Conservation (phyloP, 2,113 vertebrate genomes). For the Cryptomyrus ogoouensis region DNA sequence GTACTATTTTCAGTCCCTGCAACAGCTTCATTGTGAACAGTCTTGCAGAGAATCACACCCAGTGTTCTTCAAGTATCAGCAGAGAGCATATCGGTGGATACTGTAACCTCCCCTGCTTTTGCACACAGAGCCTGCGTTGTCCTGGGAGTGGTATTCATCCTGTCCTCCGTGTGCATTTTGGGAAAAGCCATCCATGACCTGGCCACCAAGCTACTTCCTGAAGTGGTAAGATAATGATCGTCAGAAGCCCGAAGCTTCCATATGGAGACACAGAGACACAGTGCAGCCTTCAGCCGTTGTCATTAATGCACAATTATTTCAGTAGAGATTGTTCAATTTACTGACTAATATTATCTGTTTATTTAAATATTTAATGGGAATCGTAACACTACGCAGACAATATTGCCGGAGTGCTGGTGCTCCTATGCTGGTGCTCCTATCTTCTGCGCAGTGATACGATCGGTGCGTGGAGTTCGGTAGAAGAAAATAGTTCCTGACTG, state of each 20-base stretch:
- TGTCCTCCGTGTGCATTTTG: slow-evolving; percentile 89
- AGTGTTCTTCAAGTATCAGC: neutral
- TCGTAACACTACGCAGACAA: neutral
- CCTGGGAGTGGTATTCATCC: slow-evolving; percentile 87
- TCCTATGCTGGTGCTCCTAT: neutral
- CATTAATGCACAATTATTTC: neutral
- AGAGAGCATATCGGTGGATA: neutral
- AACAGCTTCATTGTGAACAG: neutral
- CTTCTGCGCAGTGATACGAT: neutral
- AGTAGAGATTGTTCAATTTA: neutral
- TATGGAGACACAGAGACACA: neutral
- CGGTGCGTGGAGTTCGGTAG: neutral
- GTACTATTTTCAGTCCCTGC: neutral
- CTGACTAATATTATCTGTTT: neutral
- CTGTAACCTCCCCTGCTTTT: slow-evolving; percentile 15
- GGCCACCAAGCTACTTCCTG: slow-evolving; percentile 81
- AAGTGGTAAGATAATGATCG: slow-evolving; percentile 81
- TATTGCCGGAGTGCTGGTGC: neutral
- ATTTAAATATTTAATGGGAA: neutral
- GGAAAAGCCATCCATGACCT: slow-evolving; percentile 94
- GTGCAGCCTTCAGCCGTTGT: neutral
- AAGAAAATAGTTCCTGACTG: neutral
- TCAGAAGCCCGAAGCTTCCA: neutral
- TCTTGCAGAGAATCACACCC: neutral
- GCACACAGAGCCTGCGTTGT: slow-evolving; percentile 82